Base-by-base conservation (phyloP, 2,888 invertebrate species). In the Saturnia pavonia region DNA sequence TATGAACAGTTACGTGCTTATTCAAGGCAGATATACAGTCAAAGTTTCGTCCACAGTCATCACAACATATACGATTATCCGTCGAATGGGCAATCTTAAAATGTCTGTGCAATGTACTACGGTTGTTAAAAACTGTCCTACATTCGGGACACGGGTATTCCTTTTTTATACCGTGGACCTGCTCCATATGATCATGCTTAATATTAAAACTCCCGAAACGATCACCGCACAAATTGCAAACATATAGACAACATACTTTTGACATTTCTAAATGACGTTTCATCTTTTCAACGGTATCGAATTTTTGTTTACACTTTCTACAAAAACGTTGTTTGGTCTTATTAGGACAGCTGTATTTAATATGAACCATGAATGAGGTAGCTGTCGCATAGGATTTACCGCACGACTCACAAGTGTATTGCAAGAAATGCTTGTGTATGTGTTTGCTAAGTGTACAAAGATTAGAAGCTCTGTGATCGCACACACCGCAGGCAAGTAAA, bases 1-100 rank as follows among this genome's bases (percentile, higher is more conserved):
- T 88, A 73, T 93, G 92, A 34, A 85, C 85, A 42, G 88, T 83
- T 76, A 85, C 82, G 73, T 93, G 93, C 25, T 87, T 60, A n/a
- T 63, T 67, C 9, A 69, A 27, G 11, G 54, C 34, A 11, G 43
- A 51, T 27, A 67, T n/a, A 1, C 34, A 67, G n/a, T 34, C 27
- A 57, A 72, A 72, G 19, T 70, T 72, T 25, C 42, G 57, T 0
- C 51, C 51, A 63, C 72, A 72, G 2, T 34, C 34, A 8, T 48
- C 25, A 22, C 67, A 19, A n/a, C 72, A 72, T 8, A n/a, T 7
- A 19, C 45, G 57, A 14, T 40, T 40, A 14, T 40, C 14, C 22
- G 43, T 67, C 1, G 69, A 48, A 19, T 72, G 72, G 16, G n/a
- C 48, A 34, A 40, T 69, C 8, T 22, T 25, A 60, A 72, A 72